Base-by-base conservation (phyloP, 2,888 invertebrate genomes). In the Steinernema scapterisci region DNA sequence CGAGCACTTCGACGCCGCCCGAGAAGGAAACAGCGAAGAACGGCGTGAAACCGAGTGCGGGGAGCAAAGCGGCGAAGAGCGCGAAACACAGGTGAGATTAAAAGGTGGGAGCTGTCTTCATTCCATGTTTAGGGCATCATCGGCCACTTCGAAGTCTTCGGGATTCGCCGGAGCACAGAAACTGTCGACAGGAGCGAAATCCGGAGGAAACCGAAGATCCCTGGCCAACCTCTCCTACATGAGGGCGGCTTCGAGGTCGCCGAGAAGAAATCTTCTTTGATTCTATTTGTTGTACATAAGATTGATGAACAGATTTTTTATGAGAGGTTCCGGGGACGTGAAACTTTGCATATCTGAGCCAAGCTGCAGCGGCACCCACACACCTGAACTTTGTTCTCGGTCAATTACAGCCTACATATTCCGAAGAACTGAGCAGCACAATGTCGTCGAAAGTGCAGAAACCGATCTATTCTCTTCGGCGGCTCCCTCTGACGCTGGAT, bases 111-210 rank as follows among this genome's bases (percentile, higher is more conserved):
- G 7, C 23, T 23, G 1, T 52, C 52, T 23, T 52, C 21, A 23
- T 38, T 6, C 38, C 38, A 3, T 6, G 2, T 31, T 13, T n/a
- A 63, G 63, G n/a, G 63, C 63, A 16, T 63, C 63, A 1, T 63
- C 63, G 31, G 63, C 16, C 31, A 63, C 31, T 13, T 63, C 63
- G 38, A 63, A 63, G 31, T 25, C 25, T 63, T 31, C 63, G 3
- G 63, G 63, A 31, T 63, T 63, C 63, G 63, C 63, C n/a, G 63
- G 63, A 31, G 63, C 63, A 1, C 63, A 63, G 16, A 63, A 63
- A 63, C 31, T 63, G 31, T 63, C 63, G 31, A 16, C 63, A 3
- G 63, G 63, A 16, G 27, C 3, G 27, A 31, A 21, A 13, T 54
- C 54, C 1, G 38, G 63, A 6, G 63, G 27, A 11, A 25, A 25